Evolutionary conservation across 2,797 vertebrate genomes (phyloP), one percentile per base, ranked within the genome.

Genomic region (Perodicticus potto): DNA sequence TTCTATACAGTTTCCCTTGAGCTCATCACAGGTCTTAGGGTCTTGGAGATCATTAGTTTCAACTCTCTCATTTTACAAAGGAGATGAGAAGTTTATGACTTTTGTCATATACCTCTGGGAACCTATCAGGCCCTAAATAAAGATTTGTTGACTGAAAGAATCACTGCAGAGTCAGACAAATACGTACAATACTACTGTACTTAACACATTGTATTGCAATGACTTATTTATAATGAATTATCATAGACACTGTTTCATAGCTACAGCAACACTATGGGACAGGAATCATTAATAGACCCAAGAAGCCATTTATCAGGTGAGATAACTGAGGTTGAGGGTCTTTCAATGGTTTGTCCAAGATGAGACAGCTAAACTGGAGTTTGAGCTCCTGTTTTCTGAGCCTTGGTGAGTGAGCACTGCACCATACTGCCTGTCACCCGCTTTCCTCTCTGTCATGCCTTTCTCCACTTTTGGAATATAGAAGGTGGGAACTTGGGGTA

Each of bases 1-100:
- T 86, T 70, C 8, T 53, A 29, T 77, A 9, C 17, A 77, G 23
- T 67, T 89, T 76, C 17, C 7, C 25, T 59, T 20, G 67, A 86
- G 67, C 22, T 61, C 74, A 34, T 29, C 10, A 59, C 37, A 55
- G 8, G 8, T 82, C 86, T 80, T 61, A 61, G 55, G 34, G 34
- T 73, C 25, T 57, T 59, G 17, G 12, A 27, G 14, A 25, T 27
- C 57, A 59, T 34, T 2, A 63, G 10, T 57, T 86, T 27, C 88
- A 63, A 65, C 40, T 37, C 1, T 82, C 63, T 86, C 34, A 74
- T 89, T 67, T 73, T 69, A 69, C 34, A 63, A 84, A 94, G 72
- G 4, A 32, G 19, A 20, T 16, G 3, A 61, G 59, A 20, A n/a
- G 14, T 74, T 84, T n/a, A 13, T n/a, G 53, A 85, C 20, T 81